Conservation (phyloP, 2,888 invertebrate genomes). For the Nomada hirtipes region DNA sequence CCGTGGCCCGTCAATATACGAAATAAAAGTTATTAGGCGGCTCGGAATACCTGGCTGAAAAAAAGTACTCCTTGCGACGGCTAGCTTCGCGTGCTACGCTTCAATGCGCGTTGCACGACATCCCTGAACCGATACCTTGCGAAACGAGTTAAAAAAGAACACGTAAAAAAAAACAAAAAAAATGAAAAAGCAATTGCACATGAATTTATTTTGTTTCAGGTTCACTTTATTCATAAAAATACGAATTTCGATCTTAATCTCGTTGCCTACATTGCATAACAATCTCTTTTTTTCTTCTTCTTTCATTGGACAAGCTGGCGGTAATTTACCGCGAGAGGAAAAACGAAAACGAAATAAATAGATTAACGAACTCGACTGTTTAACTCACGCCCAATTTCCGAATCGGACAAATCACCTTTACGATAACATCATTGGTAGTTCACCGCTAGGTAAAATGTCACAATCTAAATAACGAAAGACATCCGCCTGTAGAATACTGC, state of each 20-base stretch:
- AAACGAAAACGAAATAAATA: slow-evolving; percentile 63
- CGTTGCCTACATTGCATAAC: slow-evolving; percentile 76
- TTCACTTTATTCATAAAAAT: slow-evolving; percentile 82
- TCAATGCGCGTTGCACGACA: neutral
- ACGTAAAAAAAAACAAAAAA: neutral
- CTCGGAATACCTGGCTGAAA: slow-evolving; percentile 12
- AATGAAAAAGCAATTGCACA: slow-evolving; percentile 2
- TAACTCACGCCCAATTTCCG: slow-evolving; percentile 32
- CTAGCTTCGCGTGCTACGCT: neutral
- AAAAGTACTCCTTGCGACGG: neutral
- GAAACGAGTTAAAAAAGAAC: neutral
- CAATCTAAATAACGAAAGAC: slow-evolving; percentile 43
- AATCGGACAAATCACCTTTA: slow-evolving; percentile 27
- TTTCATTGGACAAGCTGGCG: slow-evolving; percentile 61
- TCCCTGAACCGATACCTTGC: neutral
- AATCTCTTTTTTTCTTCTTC: slow-evolving; percentile 64
- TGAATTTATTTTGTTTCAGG: slow-evolving; percentile 59
- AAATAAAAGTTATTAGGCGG: slow-evolving; percentile 54
- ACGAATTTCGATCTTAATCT: slow-evolving; percentile 77
- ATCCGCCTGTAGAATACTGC: slow-evolving; percentile 46
- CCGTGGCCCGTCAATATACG: slow-evolving; percentile 55
- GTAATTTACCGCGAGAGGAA: slow-evolving; percentile 31
- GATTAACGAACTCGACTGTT: slow-evolving; percentile 45
- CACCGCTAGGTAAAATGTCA: slow-evolving; percentile 34
- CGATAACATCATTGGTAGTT: slow-evolving; percentile 24